Evolutionary conservation across 2,888 invertebrate species (phyloP), one percentile per base, ranked within the genome.

Genomic region (Watsonalla cultraria): DNA sequence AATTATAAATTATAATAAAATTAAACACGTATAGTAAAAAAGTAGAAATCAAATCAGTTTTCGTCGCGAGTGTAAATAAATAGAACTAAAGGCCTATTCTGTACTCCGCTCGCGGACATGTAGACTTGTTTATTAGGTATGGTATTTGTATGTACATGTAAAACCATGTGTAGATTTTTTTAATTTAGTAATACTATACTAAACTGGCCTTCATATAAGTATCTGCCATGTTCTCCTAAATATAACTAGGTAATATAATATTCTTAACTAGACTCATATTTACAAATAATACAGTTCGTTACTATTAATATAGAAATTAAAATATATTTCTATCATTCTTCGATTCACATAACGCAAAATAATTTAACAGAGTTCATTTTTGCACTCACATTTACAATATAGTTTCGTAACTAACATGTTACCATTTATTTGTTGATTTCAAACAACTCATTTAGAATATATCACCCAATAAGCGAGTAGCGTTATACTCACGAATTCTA

Each of bases 151-250:
- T 90, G 82, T 90, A 90, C 90, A 90, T 90, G 90, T 90, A 90
- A 90, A 90, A 90, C 89, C 90, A 90, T 90, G 90, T 87, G 86
- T 90, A 84, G 88, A 85, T 86, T 81, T 82, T 83, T 80, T 91
- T 84, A 86, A 89, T 90, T 91, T 92, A 92, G 92, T 93, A 93
- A 92, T 92, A 92, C 92, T 93, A 92, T 90, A 84, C 92, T 92
- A 92, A 93, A 94, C 94, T 94, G 94, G 94, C 94, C 94, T 89
- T 93, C 89, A 84, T 91, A 92, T 92, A 92, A 92, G 92, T 92
- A 92, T 92, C 91, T 90, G 92, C 92, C 92, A 92, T 91, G 91
- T 92, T 92, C 80, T 84, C 82, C 86, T 90, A 89, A 85, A 86
- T 87, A 91, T 90, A 91, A 91, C 90, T 90, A 90, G 78, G 80